A percentile compares a stretch with the other conserved stretches of the same genome.
Evolutionary conservation across 2,888 invertebrate genomes (phyloP).

Genomic region (Leucania comma): DNA sequence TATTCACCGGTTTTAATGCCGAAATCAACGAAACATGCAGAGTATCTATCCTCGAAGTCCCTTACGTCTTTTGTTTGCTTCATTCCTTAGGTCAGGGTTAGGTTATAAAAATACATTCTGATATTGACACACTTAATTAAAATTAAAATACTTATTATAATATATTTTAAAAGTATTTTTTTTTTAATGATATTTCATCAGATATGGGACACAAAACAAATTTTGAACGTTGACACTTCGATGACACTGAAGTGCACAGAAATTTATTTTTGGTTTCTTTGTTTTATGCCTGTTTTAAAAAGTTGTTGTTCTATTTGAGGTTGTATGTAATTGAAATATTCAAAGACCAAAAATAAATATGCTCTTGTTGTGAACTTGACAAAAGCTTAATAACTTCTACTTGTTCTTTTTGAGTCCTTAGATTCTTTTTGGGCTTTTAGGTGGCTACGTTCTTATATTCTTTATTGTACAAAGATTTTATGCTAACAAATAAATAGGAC

Average conservation of each 20-base stretch:
- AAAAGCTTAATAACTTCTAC: no score
- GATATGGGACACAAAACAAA: slow-evolving; percentile 67
- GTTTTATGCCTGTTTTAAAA: slow-evolving; percentile 52
- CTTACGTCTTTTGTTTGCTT: slow-evolving; percentile 73
- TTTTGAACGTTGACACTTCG: slow-evolving; percentile 66
- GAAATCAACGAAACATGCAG: slow-evolving; percentile 85
- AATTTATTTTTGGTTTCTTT: background rate
- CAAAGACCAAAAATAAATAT: background rate
- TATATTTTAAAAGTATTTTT: slow-evolving; percentile 37
- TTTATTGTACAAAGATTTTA: no score
- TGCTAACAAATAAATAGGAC: no score
- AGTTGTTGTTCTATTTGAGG: slow-evolving; percentile 3
- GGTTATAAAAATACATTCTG: slow-evolving; percentile 64
- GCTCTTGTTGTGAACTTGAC: no score
- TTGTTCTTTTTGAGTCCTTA: no score
- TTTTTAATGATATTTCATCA: slow-evolving; percentile 57
- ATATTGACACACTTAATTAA: slow-evolving; percentile 42
- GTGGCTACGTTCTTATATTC: no score
- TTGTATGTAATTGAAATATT: background rate
- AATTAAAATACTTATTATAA: slow-evolving; percentile 39
- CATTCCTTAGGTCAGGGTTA: slow-evolving; percentile 64
- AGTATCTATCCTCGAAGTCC: slow-evolving; percentile 84
- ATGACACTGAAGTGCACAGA: slow-evolving; percentile 52
- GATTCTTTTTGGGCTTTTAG: no score
- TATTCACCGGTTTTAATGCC: slow-evolving; percentile 83